Evolutionary conservation across 2,797 vertebrate genomes (phyloP), one percentile per base, ranked within the genome.

Genomic region (Rhabdophis nuchalis): DNA sequence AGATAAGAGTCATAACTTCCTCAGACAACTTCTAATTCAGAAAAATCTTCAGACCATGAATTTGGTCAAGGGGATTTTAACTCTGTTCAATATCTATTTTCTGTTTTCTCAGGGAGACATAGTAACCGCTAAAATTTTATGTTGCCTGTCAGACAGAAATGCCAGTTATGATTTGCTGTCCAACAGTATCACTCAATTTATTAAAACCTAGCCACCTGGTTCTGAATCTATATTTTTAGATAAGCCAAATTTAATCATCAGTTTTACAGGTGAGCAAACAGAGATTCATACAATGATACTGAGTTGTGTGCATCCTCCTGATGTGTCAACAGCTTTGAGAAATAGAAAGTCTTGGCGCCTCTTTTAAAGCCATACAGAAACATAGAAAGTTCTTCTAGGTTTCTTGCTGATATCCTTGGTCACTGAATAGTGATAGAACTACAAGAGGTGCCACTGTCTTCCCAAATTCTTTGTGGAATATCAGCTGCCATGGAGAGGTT

Each of bases 11-110:
- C 77, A 82, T 20, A 82, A 46, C 20, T 82, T 82, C 77, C 41
- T 82, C 77, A 46, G 72, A 12, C 23, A 82, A 82, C 23, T 82
- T 82, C 36, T 46, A 82, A 46, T 82, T 46, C 41, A 82, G 72
- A 82, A 82, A 82, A 88, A 72, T 25, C 72, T 46, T 46, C 72
- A 46, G 72, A 82, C 92, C 16, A 46, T 32, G 89, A 46, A 46
- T 94, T 4, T 77, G 82, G 60, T 20, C 11, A 90, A 4, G 46
- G 41, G 68, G n/a, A 92, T 72, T 41, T 60, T n/a, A 91, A 88
- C 87, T 68, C 90, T 10, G 32, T 12, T 60, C 91, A 95, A 94
- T 89, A 36, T 89, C 95, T 93, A 92, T 54, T 50, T 95, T 85
- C 36, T 82, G 72, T 41, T 82, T 77, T 82, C 72, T 82, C 20